These are phyloP conservation scores for Aptenodytes forsteri DNA, from an alignment of 2,113 vertebrate genomes.

Conservation along the genomic window DNA sequence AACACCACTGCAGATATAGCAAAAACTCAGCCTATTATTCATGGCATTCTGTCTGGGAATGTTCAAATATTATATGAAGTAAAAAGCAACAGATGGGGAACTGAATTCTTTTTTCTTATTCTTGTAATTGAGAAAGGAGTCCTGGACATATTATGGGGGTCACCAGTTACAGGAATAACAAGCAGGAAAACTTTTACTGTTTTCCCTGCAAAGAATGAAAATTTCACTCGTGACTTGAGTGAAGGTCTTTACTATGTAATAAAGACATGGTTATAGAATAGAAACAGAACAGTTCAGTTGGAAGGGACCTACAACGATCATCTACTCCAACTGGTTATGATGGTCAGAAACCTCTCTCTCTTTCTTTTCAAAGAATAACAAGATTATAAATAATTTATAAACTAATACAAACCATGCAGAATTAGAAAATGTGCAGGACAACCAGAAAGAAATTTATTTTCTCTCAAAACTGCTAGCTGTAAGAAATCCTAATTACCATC, in stretches of 20 bases:
- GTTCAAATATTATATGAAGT: neutral
- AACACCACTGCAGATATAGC: neutral
- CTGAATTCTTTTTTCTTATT: neutral
- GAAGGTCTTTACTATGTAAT: neutral
- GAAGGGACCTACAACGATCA: neutral
- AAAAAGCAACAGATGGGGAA: neutral
- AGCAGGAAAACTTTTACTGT: neutral
- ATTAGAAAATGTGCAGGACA: neutral
- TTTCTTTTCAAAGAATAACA: neutral
- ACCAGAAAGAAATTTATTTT: neutral
- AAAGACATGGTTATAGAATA: neutral
- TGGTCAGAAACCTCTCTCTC: neutral
- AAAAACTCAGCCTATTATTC: constrained; percentile 2
- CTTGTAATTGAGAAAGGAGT: neutral
- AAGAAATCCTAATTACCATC: neutral
- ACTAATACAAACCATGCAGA: neutral
- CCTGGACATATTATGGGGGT: neutral
- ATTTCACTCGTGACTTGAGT: neutral
- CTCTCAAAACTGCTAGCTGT: neutral
- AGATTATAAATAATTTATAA: neutral
- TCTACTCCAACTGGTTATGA: neutral
- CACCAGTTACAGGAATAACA: neutral
- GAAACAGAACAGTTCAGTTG: neutral
- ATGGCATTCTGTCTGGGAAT: neutral
- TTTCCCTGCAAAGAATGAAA: neutral